These are phyloP conservation scores for Conops quadrifasciatus DNA, from an alignment of 2,888 invertebrate genomes.

Conservation along the genomic window DNA sequence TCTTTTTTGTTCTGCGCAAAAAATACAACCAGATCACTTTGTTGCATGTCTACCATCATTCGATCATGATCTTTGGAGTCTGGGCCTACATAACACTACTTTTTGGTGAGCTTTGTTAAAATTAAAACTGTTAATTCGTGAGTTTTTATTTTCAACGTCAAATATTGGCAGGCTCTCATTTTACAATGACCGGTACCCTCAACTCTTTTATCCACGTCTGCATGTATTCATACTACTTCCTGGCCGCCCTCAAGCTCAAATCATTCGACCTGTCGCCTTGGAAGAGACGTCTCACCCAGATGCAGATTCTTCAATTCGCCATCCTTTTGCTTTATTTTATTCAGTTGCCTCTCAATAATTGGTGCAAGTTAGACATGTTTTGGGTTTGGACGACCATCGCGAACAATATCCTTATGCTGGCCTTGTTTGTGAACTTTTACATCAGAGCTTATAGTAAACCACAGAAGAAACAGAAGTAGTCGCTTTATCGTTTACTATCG, in stretches of 20 bases:
- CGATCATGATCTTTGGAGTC: slow-evolving; percentile 74
- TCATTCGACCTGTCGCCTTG: slow-evolving; percentile 72
- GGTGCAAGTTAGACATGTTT: slow-evolving; percentile 39
- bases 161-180: slow-evolving; percentile 75
- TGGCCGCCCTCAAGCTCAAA: slow-evolving; percentile 72
- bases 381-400: slow-evolving; percentile 35
- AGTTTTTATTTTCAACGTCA: too few species aligned
- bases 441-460: slow-evolving; percentile 46
- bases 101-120: slow-evolving; percentile 66
- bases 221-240: slow-evolving; percentile 81
- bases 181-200: slow-evolving; percentile 72
- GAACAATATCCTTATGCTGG: slow-evolving; percentile 50
- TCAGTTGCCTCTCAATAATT: slow-evolving; percentile 45
- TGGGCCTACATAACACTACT: slow-evolving; percentile 70
- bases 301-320: slow-evolving; percentile 79
- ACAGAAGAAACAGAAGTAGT: background rate
- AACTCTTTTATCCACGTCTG: slow-evolving; percentile 80
- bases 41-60: slow-evolving; percentile 83
- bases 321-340: slow-evolving; percentile 68
- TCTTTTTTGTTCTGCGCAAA: slow-evolving; percentile 79
- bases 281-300: slow-evolving; percentile 82
- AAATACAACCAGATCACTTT: slow-evolving; percentile 80
- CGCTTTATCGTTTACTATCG: too few species aligned
- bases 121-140: too few species aligned
- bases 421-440: slow-evolving; percentile 53